These are phyloP conservation scores for Plotosus lineatus DNA, from an alignment of 2,113 vertebrate species.

Conservation along the genomic window DNA sequence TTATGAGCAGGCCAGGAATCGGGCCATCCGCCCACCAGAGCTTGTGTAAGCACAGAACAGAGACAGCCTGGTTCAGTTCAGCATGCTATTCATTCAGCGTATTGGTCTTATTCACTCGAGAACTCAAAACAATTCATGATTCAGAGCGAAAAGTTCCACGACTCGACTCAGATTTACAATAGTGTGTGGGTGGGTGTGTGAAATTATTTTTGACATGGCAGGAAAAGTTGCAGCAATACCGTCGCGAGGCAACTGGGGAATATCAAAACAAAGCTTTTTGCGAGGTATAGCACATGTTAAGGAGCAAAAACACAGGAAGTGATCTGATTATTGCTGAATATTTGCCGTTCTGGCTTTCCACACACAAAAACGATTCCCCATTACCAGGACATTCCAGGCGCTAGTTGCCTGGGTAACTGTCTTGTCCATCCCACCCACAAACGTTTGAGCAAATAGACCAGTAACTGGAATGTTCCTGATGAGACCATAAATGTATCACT, in stretches of 20 bases:
- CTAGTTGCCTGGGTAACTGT: too few species aligned
- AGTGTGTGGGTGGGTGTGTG: too few species aligned
- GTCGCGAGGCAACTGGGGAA: background rate
- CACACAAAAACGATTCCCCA: too few species aligned
- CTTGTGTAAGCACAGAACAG: constrained; percentile 3
- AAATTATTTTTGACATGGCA: background rate
- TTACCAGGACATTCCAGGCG: too few species aligned
- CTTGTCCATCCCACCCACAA: too few species aligned
- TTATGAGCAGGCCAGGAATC: background rate
- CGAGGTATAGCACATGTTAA: background rate
- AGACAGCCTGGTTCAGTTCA: constrained; percentile 17
- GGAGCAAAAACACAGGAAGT: too few species aligned
- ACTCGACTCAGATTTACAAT: background rate
- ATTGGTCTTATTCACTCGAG: background rate
- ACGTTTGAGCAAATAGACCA: too few species aligned
- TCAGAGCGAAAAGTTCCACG: background rate
- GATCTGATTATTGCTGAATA: too few species aligned
- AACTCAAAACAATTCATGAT: background rate
- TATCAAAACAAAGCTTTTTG: background rate
- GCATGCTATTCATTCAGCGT: background rate
- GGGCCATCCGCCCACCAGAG: constrained; percentile 4
- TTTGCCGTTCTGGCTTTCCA: too few species aligned
- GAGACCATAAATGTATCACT: too few species aligned
- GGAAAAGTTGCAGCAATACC: background rate
- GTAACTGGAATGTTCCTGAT: too few species aligned